Evolutionary conservation across 1,140 invertebrate genomes (phyloP), one percentile per base, ranked within the genome.

Genomic region (Temnothorax nylanderi): DNA sequence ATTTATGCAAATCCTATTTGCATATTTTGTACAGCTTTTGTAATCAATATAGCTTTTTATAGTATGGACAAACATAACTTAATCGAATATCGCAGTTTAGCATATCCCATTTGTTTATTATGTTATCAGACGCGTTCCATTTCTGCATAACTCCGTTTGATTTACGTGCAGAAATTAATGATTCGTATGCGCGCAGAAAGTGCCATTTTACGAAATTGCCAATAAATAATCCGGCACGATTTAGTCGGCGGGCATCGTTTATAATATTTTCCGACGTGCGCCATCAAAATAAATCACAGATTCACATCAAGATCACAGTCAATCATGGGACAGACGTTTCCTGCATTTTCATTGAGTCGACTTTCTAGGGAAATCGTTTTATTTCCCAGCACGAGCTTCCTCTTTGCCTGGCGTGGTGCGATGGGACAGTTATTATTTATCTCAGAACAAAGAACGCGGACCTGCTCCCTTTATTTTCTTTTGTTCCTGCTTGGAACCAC

Each of bases 381-480:
- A 60, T 84, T 75, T 84, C n/a, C 13, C 41, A 75, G 80, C 21
- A 69, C 51, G 60, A 10, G n/a, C 54, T 88, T 54, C 44, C 72
- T n/a, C 32, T 82, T 60, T 75, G 32, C 69, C 78, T 21, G 64
- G 75, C 69, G 81, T 21, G 64, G 75, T 51, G 77, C 78, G 32
- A 86, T 86, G 81, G 49, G 90, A 89, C 88, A 87, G 92, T 93
- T 93, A 93, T 93, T 94, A 94, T 93, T 93, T 93, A 93, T 85
- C 65, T 72, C 26, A 85, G 87, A 90, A 92, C 80, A 92, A 91
- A 90, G 85, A 65, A 78, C 65, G 71, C 86, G 71, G 87, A 65
- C 77, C 76, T 41, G 81, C 60, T 26, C 69, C 64, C 82, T 92
- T 93, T 90, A 89, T 89, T 89, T 76, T 67, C 32, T 26, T 32